These are phyloP conservation scores for Listronotus oregonensis DNA, from an alignment of 1,140 invertebrate species.

Conservation along the genomic window DNA sequence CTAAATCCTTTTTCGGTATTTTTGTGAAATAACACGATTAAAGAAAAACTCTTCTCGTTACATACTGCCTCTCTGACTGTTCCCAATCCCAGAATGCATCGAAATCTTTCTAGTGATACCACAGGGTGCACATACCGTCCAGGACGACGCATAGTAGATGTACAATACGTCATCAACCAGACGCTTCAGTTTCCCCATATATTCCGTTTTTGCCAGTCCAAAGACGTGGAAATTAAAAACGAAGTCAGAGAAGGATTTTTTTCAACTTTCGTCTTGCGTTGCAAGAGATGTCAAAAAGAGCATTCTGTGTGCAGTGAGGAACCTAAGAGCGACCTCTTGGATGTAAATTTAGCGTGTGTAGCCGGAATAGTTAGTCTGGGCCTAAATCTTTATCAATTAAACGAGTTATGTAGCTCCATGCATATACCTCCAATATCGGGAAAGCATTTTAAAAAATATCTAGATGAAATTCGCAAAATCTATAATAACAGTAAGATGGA, in stretches of 20 bases:
- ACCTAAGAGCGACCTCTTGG: slow-evolving; percentile 33
- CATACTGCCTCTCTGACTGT: slow-evolving; percentile 17
- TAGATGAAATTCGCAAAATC: slow-evolving; percentile 32
- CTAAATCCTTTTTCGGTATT: no score
- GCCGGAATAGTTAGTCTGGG: slow-evolving; percentile 39
- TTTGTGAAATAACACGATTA: no score
- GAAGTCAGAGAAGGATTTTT: slow-evolving; percentile 39
- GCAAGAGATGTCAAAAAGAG: slow-evolving; percentile 27
- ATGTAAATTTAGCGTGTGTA: slow-evolving; percentile 38
- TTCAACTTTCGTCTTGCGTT: slow-evolving; percentile 34
- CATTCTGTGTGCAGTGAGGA: slow-evolving; percentile 37
- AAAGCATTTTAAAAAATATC: slow-evolving; percentile 31
- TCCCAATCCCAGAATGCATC: background rate
- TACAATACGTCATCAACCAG: slow-evolving; percentile 35
- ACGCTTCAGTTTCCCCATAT: slow-evolving; percentile 35
- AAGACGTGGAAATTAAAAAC: slow-evolving; percentile 33
- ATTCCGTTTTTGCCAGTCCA: slow-evolving; percentile 32
- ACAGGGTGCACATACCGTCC: slow-evolving; percentile 34
- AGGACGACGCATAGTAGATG: slow-evolving; percentile 41
- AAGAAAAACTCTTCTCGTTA: no score
- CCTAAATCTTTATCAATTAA: slow-evolving; percentile 33
- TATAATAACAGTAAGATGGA: slow-evolving; percentile 23
- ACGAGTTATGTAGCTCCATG: slow-evolving; percentile 39
- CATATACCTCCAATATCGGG: slow-evolving; percentile 32
- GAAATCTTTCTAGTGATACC: slow-evolving; percentile 31